A percentile compares a stretch with the other conserved stretches of the same genome.
Evolutionary conservation across 2,113 vertebrate genomes (phyloP).

Genomic region (Excalfactoria chinensis): DNA sequence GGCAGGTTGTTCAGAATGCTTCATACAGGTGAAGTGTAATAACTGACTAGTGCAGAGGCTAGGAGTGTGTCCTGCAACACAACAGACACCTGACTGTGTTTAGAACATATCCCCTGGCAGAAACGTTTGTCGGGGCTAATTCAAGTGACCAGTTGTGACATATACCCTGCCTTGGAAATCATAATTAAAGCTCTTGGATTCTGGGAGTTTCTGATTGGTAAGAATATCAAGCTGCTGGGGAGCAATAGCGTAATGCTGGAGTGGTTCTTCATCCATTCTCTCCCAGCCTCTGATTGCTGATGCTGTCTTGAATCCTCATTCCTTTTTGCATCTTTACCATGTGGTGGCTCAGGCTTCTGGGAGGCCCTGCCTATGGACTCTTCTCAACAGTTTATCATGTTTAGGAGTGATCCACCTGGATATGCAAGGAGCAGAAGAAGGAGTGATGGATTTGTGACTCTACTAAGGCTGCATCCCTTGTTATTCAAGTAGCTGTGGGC

Average conservation of each 20-base stretch:
- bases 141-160: neutral
- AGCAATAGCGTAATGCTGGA: neutral
- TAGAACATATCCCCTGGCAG: conserved; percentile 26
- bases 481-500: neutral
- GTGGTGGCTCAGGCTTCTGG: neutral
- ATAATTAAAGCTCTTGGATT: neutral
- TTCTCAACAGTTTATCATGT: neutral
- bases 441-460: neutral
- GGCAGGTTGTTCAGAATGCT: neutral
- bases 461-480: neutral
- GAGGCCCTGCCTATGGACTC: neutral
- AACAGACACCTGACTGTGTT: conserved; percentile 5
- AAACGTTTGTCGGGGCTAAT: conserved; percentile 13
- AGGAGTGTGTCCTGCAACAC: neutral
- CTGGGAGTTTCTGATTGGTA: neutral
- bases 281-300: neutral
- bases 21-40: neutral
- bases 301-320: neutral
- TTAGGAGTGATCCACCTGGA: neutral
- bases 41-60: neutral
- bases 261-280: neutral
- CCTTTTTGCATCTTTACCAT: neutral
- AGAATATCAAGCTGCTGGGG: neutral
- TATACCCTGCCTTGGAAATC: neutral
- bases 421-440: neutral